Evolutionary conservation across 2,888 invertebrate species (phyloP), one percentile per base, ranked within the genome.

Genomic region (Ophion ventricosus): DNA sequence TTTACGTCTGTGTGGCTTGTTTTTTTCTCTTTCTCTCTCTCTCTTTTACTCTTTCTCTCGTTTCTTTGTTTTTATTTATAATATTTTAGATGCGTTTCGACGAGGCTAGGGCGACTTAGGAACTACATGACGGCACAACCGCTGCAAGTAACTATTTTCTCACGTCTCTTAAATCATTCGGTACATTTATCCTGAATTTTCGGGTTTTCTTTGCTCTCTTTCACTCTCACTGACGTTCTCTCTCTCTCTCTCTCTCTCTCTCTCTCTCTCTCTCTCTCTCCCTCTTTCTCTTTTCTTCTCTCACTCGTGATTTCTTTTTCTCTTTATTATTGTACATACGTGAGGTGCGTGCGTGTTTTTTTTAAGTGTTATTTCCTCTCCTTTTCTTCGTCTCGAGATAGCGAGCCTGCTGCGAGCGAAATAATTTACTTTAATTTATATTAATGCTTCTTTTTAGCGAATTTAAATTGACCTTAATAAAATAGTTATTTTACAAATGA

Each of bases 81-180:
- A 78, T 70, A 70, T 87, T 77, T 82, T 78, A 80, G 82, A 89
- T 92, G 92, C 92, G 91, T 91, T 92, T 92, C 89, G 88, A 89
- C 93, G 93, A 93, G 93, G 93, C 93, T 93, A 93, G 92, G 93
- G 90, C 92, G 93, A 93, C 90, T 93, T 93, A 93, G 93, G 93
- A 93, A 93, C 93, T 93, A 93, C 93, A 90, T 93, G 92, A 92
- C 92, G 92, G 93, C 93, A 93, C 93, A 93, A 93, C 93, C 93
- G 91, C 93, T 93, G 92, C 92, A 92, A 93, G 92, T 93, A 93
- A 93, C 93, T 93, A 92, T 92, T 91, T 91, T 84, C 79, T 80
- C 80, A 59, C 73, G 54, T 80, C 67, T 82, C 69, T 40, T 72
- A 54, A 49, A 20, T 79, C 69, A 77, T 56, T 73, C 69, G 40